These are phyloP conservation scores for Euwallacea similis DNA, from an alignment of 1,140 invertebrate species.

Conservation along the genomic window DNA sequence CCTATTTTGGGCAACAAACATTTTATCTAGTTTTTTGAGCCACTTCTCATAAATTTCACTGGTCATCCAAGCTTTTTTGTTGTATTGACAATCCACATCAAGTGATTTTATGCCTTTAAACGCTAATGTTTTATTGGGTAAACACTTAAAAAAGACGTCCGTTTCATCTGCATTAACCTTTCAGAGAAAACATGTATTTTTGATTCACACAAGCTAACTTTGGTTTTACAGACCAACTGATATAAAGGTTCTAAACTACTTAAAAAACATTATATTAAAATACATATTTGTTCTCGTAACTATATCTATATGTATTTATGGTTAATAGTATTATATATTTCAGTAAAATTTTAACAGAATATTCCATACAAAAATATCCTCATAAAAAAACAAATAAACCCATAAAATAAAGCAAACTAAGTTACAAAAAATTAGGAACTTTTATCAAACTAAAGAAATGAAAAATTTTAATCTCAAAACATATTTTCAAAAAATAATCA, in stretches of 20 bases:
- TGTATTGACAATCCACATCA: too few species aligned
- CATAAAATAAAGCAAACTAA: neutral
- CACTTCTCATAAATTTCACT: too few species aligned
- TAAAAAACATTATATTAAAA: neutral
- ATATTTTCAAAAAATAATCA: neutral
- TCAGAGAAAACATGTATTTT: slow-evolving; percentile 1
- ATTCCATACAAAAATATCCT: neutral
- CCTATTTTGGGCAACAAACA: too few species aligned
- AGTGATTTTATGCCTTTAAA: too few species aligned
- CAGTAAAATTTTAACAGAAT: neutral
- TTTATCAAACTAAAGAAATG: neutral
- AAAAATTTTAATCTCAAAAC: neutral
- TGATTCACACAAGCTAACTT: neutral
- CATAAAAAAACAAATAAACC: neutral
- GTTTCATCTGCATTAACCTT: neutral
- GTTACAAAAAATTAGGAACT: neutral
- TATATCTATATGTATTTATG: neutral
- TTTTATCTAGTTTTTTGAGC: too few species aligned
- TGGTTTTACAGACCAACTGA: neutral
- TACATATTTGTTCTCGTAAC: neutral
- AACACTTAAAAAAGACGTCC: too few species aligned
- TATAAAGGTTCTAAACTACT: neutral
- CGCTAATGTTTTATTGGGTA: too few species aligned
- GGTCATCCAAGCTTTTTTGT: too few species aligned
- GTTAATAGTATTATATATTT: neutral